Conservation (phyloP, 2,113 vertebrate species). For the Tautogolabrus adspersus region DNA sequence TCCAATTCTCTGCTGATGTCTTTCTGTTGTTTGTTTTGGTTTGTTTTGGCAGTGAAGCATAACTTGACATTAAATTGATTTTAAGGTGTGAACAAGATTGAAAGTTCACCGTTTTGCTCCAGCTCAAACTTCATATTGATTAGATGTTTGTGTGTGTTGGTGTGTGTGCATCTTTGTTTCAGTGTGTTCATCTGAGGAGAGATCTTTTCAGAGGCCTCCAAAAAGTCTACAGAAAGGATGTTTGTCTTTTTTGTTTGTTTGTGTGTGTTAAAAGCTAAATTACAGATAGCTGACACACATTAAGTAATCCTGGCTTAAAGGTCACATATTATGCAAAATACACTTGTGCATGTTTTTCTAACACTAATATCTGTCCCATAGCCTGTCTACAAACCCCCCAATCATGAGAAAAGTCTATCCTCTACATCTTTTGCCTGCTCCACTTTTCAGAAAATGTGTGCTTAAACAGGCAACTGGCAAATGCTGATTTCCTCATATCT, state of each 20-base stretch:
- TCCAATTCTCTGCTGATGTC: constrained; percentile 43
- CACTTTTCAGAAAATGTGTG: too few species aligned
- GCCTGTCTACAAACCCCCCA: too few species aligned
- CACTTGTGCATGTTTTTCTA: too few species aligned
- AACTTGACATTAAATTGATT: constrained; percentile 65
- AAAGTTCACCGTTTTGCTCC: constrained; percentile 50
- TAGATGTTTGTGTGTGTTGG: constrained; percentile 3
- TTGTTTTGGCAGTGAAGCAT: constrained; percentile 45
- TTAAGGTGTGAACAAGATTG: constrained; percentile 45
- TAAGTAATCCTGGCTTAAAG: too few species aligned
- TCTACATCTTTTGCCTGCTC: too few species aligned
- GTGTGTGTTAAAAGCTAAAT: constrained; percentile 3
- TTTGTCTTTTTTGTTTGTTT: constrained; percentile 16
- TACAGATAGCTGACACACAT: too few species aligned
- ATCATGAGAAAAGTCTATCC: too few species aligned
- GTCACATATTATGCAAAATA: too few species aligned
- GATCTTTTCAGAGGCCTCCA: background rate
- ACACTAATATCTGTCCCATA: too few species aligned
- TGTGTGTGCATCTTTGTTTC: background rate
- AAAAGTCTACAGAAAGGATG: background rate
- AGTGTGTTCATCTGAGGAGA: background rate
- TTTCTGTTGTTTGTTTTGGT: constrained; percentile 61
- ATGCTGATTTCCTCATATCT: constrained; percentile 6
- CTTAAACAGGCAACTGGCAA: background rate
- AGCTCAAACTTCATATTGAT: constrained; percentile 45